phyloP scores from a whole-genome alignment of 2,113 vertebrate species.

The Phyllopteryx taeniolatus region DNA sequence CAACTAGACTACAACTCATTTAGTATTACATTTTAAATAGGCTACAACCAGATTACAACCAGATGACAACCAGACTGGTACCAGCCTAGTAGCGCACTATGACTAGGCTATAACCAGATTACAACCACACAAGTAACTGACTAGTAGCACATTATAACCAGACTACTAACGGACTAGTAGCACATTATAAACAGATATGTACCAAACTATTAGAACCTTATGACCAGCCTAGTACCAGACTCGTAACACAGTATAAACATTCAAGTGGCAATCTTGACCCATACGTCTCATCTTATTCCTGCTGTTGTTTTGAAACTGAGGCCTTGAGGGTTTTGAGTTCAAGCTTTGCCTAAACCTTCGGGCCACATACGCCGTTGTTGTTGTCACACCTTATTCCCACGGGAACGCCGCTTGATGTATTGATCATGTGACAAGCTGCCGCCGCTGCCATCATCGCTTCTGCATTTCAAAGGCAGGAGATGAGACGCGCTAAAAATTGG shows the following conservation, averaged over 20 bases:
- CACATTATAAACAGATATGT: not conserved
- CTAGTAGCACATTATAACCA: not conserved
- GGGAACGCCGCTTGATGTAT: slow-evolving; percentile 36
- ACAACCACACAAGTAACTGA: not conserved
- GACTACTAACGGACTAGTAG: not conserved
- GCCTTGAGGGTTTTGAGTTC: slow-evolving; percentile 39
- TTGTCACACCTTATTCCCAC: slow-evolving; percentile 30
- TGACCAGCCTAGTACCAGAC: not conserved
- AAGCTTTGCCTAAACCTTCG: slow-evolving; percentile 12
- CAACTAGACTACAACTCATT: too few relatives aligned
- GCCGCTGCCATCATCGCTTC: slow-evolving; percentile 36
- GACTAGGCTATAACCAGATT: not conserved
- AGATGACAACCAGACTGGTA: not conserved
- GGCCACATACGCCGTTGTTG: not conserved
- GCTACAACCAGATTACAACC: too few relatives aligned
- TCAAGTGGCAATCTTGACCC: not conserved
- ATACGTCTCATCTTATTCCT: not conserved
- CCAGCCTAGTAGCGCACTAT: not conserved
- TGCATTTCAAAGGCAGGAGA: slow-evolving; percentile 56
- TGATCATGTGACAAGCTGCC: slow-evolving; percentile 52
- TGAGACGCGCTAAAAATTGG: slow-evolving; percentile 43
- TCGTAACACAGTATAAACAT: not conserved
- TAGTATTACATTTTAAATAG: not conserved
- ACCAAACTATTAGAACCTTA: too few relatives aligned
- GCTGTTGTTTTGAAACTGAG: not conserved